These are phyloP conservation scores for Hirtodrosophila duncani DNA, from an alignment of 2,888 invertebrate genomes.

Conservation along the genomic window DNA sequence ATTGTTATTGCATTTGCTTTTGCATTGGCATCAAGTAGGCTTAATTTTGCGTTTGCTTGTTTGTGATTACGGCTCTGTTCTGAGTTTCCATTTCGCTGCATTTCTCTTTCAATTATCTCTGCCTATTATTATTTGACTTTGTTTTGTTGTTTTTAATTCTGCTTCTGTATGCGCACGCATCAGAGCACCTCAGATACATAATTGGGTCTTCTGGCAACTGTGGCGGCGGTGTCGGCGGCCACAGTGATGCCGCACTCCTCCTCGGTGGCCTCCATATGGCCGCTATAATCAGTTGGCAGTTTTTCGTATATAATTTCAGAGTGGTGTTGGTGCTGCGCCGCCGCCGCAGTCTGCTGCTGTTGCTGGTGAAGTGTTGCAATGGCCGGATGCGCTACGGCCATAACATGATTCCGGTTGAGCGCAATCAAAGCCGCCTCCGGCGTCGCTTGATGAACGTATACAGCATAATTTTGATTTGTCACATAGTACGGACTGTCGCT, in stretches of 20 bases:
- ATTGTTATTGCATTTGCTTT: constrained; percentile 35
- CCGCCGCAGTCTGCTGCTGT: constrained; percentile 57
- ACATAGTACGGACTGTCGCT: constrained; percentile 74
- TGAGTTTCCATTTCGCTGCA: too few species aligned
- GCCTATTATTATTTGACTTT: constrained; percentile 57
- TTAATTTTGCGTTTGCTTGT: constrained; percentile 23
- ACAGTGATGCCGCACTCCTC: constrained; percentile 73
- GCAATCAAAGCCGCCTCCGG: constrained; percentile 73
- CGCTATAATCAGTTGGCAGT: constrained; percentile 76
- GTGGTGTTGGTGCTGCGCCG: constrained; percentile 52
- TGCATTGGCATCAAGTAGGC: constrained; percentile 42
- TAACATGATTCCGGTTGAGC: constrained; percentile 75
- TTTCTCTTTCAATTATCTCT: too few species aligned
- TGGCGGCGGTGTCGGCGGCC: constrained; percentile 28
- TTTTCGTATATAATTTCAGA: constrained; percentile 76
- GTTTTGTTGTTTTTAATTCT: constrained; percentile 41
- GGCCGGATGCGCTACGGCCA: constrained; percentile 65
- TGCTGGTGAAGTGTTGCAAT: constrained; percentile 54
- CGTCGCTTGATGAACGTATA: constrained; percentile 48
- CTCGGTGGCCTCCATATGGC: constrained; percentile 73
- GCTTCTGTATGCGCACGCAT: constrained; percentile 72
- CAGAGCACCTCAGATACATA: constrained; percentile 76
- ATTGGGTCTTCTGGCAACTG: constrained; percentile 75
- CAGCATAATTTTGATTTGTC: constrained; percentile 71
- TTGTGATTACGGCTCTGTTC: not conserved